phyloP scores from a whole-genome alignment of 2,113 vertebrate species.

The Speoplatyrhinus poulsoni region DNA sequence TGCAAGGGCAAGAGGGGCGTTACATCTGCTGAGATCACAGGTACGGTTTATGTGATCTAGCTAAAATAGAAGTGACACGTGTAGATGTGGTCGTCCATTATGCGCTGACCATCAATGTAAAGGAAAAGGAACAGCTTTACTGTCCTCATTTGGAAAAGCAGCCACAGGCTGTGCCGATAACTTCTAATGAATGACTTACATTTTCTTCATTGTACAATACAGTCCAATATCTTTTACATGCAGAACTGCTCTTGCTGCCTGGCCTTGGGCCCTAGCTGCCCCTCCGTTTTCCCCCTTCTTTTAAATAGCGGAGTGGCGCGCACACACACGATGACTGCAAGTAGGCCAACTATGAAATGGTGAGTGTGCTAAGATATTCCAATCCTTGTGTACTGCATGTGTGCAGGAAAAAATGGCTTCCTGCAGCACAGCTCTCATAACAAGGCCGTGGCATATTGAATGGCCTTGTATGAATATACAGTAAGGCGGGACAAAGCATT shows the following conservation, averaged over 20 bases:
- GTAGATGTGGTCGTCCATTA: slow-evolving; percentile 23
- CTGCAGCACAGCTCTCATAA: not conserved
- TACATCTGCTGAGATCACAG: slow-evolving; percentile 48
- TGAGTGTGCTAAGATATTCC: not conserved
- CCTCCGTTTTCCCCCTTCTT: slow-evolving; percentile 1
- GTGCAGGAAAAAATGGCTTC: not conserved
- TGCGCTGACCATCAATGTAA: slow-evolving; percentile 13
- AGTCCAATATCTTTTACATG: not conserved
- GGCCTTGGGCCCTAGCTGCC: slow-evolving; percentile 1
- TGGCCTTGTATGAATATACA: slow-evolving; percentile 19
- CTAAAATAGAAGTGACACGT: slow-evolving; percentile 54
- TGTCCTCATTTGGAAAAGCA: slow-evolving; percentile 9
- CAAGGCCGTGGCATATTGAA: slow-evolving; percentile 24
- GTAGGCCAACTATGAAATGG: not conserved
- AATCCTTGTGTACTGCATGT: too few relatives aligned
- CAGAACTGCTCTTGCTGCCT: not conserved
- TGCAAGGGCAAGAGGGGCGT: slow-evolving; percentile 28
- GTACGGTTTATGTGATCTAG: slow-evolving; percentile 33
- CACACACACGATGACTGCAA: slow-evolving; percentile 8
- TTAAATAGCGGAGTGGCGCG: slow-evolving; percentile 2
- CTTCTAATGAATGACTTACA: not conserved
- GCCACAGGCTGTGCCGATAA: not conserved
- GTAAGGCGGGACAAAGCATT: slow-evolving; percentile 18
- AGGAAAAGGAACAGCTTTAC: slow-evolving; percentile 17
- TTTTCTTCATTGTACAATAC: slow-evolving; percentile 2